Conservation (phyloP, 2,113 vertebrate species). For the Numenius arquata region DNA sequence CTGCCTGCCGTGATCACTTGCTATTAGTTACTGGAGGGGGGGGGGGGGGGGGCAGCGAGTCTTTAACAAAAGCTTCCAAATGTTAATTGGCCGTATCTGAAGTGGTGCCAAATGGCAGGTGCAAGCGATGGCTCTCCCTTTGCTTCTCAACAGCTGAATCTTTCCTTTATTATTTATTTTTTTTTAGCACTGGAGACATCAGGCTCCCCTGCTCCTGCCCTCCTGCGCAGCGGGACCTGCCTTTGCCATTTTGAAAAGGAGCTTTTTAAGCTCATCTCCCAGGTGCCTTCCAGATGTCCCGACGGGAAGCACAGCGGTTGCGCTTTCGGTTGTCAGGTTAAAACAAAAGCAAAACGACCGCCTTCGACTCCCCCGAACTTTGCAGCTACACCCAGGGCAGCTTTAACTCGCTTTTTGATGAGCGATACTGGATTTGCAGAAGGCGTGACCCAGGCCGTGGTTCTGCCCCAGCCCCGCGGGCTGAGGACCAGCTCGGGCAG, state of each 20-base stretch:
- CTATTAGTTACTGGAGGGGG: not conserved
- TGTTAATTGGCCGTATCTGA: not conserved
- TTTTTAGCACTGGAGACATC: not conserved
- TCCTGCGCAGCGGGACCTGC: not conserved
- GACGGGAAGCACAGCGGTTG: not conserved
- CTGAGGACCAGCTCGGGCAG: rapidly evolving
- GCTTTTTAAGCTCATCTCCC: not conserved
- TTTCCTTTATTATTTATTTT: not conserved
- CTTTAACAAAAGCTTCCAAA: not conserved
- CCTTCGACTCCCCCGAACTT: not conserved
- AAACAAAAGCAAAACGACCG: not conserved
- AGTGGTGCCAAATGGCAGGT: not conserved
- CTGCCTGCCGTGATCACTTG: not conserved
- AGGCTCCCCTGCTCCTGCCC: not conserved
- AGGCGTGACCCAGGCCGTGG: not conserved
- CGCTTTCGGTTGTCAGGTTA: not conserved
- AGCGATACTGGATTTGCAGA: not conserved
- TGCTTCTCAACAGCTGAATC: not conserved
- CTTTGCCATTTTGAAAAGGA: not conserved
- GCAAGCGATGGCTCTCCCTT: rapidly evolving
- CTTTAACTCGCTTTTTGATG: not conserved
- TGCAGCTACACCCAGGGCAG: not conserved
- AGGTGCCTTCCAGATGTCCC: not conserved
- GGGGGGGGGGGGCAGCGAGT: not conserved
- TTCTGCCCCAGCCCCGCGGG: not conserved